Conservation (phyloP, 2,888 invertebrate genomes). For the Priocnemis perturbator region DNA sequence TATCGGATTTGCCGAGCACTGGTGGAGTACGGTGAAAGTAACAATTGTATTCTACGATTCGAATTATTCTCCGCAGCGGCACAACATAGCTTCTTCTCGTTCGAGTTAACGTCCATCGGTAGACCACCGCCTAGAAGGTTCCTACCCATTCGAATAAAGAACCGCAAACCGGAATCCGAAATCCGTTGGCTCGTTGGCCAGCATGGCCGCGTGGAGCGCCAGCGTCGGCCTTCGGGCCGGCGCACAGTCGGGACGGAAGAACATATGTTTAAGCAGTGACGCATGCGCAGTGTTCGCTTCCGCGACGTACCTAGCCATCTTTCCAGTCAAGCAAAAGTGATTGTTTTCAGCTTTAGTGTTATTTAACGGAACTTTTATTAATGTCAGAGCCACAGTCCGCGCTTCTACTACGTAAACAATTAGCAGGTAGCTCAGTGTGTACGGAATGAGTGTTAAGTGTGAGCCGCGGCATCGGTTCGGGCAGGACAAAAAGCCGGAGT, state of each 20-base stretch:
- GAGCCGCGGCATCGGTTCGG: conserved; percentile 31
- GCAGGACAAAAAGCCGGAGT: conserved; percentile 60
- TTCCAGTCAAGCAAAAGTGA: conserved; percentile 82
- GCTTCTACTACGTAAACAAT: conserved; percentile 95
- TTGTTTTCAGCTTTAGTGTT: conserved; percentile 85
- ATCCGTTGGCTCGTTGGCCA: no score
- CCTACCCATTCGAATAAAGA: no score
- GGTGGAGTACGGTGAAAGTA: no score
- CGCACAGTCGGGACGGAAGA: conserved; percentile 68
- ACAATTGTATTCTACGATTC: no score
- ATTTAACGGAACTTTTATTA: conserved; percentile 88
- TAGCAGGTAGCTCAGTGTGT: conserved; percentile 84
- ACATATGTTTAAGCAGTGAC: conserved; percentile 72
- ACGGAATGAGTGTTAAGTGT: conserved; percentile 51
- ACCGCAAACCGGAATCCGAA: no score
- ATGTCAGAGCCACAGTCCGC: conserved; percentile 98
- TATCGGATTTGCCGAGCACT: no score
- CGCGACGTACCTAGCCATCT: conserved; percentile 81
- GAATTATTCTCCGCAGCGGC: no score
- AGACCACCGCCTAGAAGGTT: no score
- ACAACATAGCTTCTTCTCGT: no score
- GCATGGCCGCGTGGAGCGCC: no score
- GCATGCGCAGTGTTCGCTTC: conserved; percentile 72
- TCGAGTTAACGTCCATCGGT: no score
- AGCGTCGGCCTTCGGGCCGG: conserved; percentile 42